phyloP scores from a whole-genome alignment of 2,113 vertebrate genomes.

The Myotis lucifugus region DNA sequence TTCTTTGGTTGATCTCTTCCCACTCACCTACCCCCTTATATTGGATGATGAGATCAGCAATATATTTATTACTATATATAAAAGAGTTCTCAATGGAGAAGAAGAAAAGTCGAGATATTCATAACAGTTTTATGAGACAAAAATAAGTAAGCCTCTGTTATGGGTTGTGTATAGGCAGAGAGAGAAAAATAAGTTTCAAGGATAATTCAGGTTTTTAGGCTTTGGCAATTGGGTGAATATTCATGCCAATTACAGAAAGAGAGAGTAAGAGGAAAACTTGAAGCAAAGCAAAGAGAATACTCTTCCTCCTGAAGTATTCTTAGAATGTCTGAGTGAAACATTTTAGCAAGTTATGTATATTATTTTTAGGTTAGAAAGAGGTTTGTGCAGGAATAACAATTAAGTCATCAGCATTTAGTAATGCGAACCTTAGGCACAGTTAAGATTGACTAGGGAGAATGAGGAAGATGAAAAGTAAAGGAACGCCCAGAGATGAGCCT shows the following conservation, averaged over 20 bases:
- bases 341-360: neutral
- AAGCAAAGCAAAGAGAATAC: neutral
- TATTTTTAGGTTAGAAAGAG: neutral
- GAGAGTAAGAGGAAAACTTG: neutral
- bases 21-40: too few species aligned
- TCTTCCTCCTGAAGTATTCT: neutral
- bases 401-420: neutral
- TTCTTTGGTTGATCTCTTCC: too few species aligned
- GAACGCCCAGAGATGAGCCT: neutral
- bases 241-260: neutral
- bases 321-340: neutral
- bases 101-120: neutral
- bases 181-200: neutral
- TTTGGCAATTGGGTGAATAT: neutral
- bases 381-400: neutral
- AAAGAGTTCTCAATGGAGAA: neutral
- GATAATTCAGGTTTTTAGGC: neutral
- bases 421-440: neutral
- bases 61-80: neutral
- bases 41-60: neutral
- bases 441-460: neutral
- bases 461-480: neutral
- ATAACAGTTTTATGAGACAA: neutral
- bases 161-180: neutral
- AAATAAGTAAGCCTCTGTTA: neutral